Conservation (phyloP, 2,888 invertebrate species). For the Parnassius mnemosyne region DNA sequence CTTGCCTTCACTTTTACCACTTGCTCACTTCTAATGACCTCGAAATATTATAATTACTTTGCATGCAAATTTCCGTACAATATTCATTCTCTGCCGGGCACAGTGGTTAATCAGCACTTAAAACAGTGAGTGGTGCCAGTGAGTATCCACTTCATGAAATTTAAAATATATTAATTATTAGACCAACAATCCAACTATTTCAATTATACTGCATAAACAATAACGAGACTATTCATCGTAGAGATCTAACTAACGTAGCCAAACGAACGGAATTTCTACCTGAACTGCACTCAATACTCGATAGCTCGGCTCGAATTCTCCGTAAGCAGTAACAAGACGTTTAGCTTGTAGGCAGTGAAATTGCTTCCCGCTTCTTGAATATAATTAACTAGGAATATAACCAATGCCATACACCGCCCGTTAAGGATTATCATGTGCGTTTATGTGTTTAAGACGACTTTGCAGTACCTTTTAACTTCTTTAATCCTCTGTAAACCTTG, state of each 20-base stretch:
- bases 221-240: neutral
- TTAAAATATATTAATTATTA: neutral
- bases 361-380: conserved; percentile 60
- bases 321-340: conserved; percentile 47
- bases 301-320: conserved; percentile 23
- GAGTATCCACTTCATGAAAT: too few relatives aligned
- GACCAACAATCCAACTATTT: neutral
- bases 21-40: too few relatives aligned
- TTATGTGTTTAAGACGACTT: conserved; percentile 20
- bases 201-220: conserved; percentile 1
- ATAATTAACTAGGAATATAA: conserved; percentile 57
- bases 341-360: conserved; percentile 55
- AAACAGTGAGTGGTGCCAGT: neutral
- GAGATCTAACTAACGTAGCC: conserved; percentile 11
- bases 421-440: conserved; percentile 49
- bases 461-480: too few relatives aligned
- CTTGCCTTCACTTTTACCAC: too few relatives aligned
- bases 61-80: too few relatives aligned
- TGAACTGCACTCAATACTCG: conserved; percentile 29
- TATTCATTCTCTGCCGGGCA: too few relatives aligned
- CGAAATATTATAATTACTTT: too few relatives aligned
- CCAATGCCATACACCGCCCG: conserved; percentile 48
- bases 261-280: conserved; percentile 25
- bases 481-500: too few relatives aligned
- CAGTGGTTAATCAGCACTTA: too few relatives aligned